These are phyloP conservation scores for Parasteatoda lunata DNA, from an alignment of 2,888 invertebrate genomes.

Conservation along the genomic window DNA sequence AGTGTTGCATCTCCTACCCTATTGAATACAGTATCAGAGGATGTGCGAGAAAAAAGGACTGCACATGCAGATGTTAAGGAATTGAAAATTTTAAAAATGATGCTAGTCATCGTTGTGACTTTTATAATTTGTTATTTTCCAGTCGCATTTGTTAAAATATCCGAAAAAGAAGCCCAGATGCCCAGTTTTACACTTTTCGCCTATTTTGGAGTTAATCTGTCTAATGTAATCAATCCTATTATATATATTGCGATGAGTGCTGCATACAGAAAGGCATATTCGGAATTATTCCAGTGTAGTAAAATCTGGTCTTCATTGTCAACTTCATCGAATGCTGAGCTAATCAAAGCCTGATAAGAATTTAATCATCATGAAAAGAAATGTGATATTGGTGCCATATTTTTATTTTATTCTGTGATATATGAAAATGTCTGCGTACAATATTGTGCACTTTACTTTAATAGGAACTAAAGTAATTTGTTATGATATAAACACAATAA, in stretches of 20 bases:
- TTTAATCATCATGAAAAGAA: too few species aligned
- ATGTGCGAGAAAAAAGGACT: conserved; percentile 19
- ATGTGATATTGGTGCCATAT: too few species aligned
- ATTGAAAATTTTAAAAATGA: background rate
- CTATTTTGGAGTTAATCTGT: background rate
- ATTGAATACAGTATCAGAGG: background rate
- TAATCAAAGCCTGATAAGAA: too few species aligned
- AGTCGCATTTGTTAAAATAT: background rate
- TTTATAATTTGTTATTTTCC: background rate
- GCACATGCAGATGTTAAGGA: background rate
- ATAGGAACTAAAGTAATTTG: too few species aligned
- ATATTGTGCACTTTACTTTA: too few species aligned
- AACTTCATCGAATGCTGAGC: background rate
- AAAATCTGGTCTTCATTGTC: background rate
- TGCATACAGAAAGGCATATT: background rate
- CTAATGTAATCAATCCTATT: background rate
- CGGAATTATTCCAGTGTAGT: background rate
- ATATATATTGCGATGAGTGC: background rate
- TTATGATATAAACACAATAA: too few species aligned
- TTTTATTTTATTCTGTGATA: too few species aligned
- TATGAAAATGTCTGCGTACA: too few species aligned
- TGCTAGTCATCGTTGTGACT: background rate
- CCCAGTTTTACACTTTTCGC: background rate
- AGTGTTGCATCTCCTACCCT: background rate
- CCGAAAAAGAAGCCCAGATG: background rate